phyloP scores from a whole-genome alignment of 1,140 invertebrate genomes.

The Lordiphosa clarofinis region DNA sequence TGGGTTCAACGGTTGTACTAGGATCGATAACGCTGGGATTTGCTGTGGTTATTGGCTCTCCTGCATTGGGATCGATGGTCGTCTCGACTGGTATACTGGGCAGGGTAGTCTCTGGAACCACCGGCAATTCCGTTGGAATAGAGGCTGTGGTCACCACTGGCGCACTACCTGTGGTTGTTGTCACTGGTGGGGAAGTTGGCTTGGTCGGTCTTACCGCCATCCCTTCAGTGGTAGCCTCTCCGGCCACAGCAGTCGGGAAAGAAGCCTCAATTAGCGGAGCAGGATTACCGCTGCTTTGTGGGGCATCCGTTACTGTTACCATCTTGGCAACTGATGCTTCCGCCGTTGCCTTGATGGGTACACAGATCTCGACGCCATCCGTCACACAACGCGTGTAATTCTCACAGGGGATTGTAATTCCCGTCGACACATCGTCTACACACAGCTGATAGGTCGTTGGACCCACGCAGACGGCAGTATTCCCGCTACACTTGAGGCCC shows the following conservation, averaged over 20 bases:
- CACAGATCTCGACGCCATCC: slow-evolving; percentile 66
- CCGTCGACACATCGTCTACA: slow-evolving; percentile 32
- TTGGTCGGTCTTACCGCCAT: slow-evolving; percentile 6
- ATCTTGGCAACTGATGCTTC: slow-evolving; percentile 46
- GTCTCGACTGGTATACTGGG: slow-evolving; percentile 3
- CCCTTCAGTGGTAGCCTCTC: slow-evolving; percentile 18
- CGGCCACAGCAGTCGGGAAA: not conserved
- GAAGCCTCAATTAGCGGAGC: slow-evolving; percentile 42
- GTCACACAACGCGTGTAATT: slow-evolving; percentile 59
- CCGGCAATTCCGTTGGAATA: not conserved
- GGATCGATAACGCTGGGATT: not conserved
- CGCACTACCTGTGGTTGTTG: slow-evolving; percentile 8
- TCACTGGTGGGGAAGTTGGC: not conserved
- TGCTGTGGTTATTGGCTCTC: slow-evolving; percentile 12
- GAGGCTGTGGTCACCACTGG: not conserved
- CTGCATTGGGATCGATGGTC: slow-evolving; percentile 3
- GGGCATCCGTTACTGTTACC: slow-evolving; percentile 50
- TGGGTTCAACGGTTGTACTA: slow-evolving; percentile 1
- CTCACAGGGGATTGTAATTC: slow-evolving; percentile 35
- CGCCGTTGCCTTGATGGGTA: slow-evolving; percentile 41
- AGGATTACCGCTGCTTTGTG: slow-evolving; percentile 23
- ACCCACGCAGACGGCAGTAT: slow-evolving; percentile 59
- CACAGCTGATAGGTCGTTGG: slow-evolving; percentile 53
- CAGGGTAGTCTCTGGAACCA: slow-evolving; percentile 13
- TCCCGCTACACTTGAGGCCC: slow-evolving; percentile 55